These are phyloP conservation scores for Epirrhoe tristata DNA, from an alignment of 2,888 invertebrate species.

Conservation along the genomic window DNA sequence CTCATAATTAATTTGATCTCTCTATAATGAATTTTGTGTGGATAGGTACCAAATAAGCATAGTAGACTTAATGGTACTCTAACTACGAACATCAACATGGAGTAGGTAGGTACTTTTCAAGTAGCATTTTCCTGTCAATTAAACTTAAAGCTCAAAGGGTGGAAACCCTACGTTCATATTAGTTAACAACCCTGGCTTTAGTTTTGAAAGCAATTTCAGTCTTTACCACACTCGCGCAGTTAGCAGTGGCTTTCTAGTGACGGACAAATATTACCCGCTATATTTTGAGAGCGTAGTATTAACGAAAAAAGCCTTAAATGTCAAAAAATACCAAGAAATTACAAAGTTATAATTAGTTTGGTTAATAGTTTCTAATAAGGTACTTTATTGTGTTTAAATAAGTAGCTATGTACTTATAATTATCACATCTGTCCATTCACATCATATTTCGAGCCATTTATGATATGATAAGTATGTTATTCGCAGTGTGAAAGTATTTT, in stretches of 20 bases:
- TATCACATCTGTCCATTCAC: constrained; percentile 29
- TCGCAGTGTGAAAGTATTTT: constrained; percentile 15
- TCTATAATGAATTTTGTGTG: too few species aligned
- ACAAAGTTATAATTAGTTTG: not conserved
- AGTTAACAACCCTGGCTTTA: constrained; percentile 50
- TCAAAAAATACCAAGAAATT: not conserved
- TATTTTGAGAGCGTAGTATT: constrained; percentile 39
- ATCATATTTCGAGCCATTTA: constrained; percentile 12
- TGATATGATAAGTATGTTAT: not conserved
- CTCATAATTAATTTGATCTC: too few species aligned
- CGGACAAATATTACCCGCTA: constrained; percentile 60
- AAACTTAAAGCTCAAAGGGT: constrained; percentile 42
- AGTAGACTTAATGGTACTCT: too few species aligned
- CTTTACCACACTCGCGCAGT: constrained; percentile 60
- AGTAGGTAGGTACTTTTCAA: not conserved
- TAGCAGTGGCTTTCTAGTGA: constrained; percentile 60
- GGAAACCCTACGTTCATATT: constrained; percentile 47
- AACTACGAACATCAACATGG: not conserved
- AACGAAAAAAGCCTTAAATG: not conserved
- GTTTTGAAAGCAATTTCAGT: constrained; percentile 63
- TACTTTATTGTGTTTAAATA: too few species aligned
- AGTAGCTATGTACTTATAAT: not conserved
- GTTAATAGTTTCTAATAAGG: not conserved
- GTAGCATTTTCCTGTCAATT: not conserved
- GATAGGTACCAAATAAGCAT: too few species aligned